Evolutionary conservation across 2,797 vertebrate species (phyloP).

Genomic region (Esox lucius): DNA sequence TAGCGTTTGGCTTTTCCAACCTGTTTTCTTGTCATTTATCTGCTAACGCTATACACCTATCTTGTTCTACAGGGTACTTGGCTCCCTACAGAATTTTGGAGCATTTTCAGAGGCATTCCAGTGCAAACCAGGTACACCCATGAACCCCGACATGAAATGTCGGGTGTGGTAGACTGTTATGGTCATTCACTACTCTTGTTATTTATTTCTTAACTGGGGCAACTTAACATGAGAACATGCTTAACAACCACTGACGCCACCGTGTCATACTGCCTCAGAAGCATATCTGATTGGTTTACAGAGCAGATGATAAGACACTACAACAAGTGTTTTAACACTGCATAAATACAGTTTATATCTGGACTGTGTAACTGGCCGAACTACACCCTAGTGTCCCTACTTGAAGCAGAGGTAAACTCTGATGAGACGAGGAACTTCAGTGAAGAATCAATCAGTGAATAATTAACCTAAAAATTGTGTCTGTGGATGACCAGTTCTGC

Average conservation of each 20-base stretch:
- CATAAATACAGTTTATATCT: conserved; percentile 11
- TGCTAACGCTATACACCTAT: conserved; percentile 2
- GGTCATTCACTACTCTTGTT: background rate
- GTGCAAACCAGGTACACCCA: conserved; percentile 81
- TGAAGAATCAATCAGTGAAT: conserved; percentile 10
- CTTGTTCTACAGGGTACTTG: conserved; percentile 82
- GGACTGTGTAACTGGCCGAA: conserved; percentile 21
- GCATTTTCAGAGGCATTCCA: conserved; percentile 91
- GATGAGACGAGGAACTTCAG: conserved; percentile 31
- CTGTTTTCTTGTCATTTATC: conserved; percentile 2
- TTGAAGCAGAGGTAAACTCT: background rate
- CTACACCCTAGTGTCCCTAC: conserved; percentile 19
- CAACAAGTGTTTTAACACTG: conserved; percentile 20
- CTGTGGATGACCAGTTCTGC: conserved; percentile 41
- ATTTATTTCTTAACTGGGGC: conserved; percentile 40
- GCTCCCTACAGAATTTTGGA: conserved; percentile 93
- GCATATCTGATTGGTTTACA: conserved; percentile 35
- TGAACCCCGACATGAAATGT: conserved; percentile 88
- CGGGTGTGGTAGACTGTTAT: conserved; percentile 85
- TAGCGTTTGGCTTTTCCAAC: background rate
- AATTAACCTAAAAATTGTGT: conserved; percentile 39
- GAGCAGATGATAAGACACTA: conserved; percentile 31
- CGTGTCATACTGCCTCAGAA: conserved; percentile 44
- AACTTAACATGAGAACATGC: conserved; percentile 38
- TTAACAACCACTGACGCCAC: conserved; percentile 32